These are phyloP conservation scores for Tetrapedia diversipes DNA, from an alignment of 2,888 invertebrate genomes.

Conservation along the genomic window DNA sequence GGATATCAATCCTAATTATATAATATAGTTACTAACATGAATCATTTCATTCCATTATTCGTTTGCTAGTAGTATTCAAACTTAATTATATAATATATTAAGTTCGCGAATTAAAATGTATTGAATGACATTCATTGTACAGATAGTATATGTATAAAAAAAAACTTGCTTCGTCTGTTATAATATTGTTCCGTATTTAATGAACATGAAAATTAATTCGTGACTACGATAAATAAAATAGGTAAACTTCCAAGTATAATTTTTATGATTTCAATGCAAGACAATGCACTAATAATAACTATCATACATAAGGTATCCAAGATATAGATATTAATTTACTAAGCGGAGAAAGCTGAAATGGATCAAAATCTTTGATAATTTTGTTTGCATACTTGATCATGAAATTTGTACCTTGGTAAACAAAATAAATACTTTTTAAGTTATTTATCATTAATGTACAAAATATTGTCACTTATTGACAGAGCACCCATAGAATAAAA, in stretches of 20 bases:
- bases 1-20: constrained; percentile 32
- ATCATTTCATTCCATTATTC: constrained; percentile 60
- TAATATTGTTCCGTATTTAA: constrained; percentile 15
- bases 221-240: constrained; percentile 11
- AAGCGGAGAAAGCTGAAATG: constrained; percentile 46
- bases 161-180: constrained; percentile 26
- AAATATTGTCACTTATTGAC: constrained; percentile 70
- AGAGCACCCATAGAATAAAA: background rate
- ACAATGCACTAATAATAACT: constrained; percentile 61
- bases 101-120: constrained; percentile 27
- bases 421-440: constrained; percentile 73
- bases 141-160: constrained; percentile 32
- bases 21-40: constrained; percentile 55
- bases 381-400: constrained; percentile 58
- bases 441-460: constrained; percentile 77
- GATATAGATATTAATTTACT: constrained; percentile 45
- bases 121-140: constrained; percentile 41
- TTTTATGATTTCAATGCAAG: constrained; percentile 61
- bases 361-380: constrained; percentile 54
- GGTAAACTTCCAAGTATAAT: constrained; percentile 21
- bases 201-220: constrained; percentile 21
- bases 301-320: constrained; percentile 46
- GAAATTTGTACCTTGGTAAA: constrained; percentile 68
- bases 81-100: constrained; percentile 30
- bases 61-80: constrained; percentile 37